phyloP scores from a whole-genome alignment of 2,797 vertebrate genomes.

The Anas georgica region DNA sequence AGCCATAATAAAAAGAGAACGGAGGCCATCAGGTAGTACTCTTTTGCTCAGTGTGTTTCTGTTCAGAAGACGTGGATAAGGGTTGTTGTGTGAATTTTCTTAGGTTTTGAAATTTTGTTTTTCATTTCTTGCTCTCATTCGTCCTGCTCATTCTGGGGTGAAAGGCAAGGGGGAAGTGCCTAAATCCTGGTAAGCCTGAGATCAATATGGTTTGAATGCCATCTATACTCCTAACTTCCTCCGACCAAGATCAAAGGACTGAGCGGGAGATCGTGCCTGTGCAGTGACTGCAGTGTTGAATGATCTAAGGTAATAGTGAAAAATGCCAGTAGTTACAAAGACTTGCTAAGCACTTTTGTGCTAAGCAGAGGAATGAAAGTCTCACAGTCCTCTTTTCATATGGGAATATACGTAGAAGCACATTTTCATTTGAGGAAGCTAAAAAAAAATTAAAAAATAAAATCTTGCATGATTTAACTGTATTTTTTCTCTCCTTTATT shows the following conservation, averaged over 20 bases:
- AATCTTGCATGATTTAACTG: not conserved
- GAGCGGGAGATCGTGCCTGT: not conserved
- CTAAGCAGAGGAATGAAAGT: not conserved
- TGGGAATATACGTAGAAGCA: not conserved
- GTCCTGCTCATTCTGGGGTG: not conserved
- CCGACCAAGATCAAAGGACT: not conserved
- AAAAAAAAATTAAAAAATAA: not conserved
- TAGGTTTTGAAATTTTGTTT: not conserved
- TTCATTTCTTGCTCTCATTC: not conserved
- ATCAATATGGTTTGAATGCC: not conserved
- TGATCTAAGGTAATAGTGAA: not conserved
- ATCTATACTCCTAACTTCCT: not conserved
- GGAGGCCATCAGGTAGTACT: not conserved
- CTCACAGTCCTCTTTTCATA: not conserved
- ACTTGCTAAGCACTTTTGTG: not conserved
- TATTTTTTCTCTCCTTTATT: not conserved
- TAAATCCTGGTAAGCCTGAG: not conserved
- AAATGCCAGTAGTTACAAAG: not conserved
- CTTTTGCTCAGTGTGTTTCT: not conserved
- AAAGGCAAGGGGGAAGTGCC: not conserved
- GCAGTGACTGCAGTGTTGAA: not conserved
- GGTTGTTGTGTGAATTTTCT: not conserved
- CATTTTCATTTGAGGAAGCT: not conserved
- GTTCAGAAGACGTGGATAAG: not conserved
- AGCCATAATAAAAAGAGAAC: not conserved